Evolutionary conservation across 2,113 vertebrate genomes (phyloP), one percentile per base, ranked within the genome.

Genomic region (Eptesicus fuscus): DNA sequence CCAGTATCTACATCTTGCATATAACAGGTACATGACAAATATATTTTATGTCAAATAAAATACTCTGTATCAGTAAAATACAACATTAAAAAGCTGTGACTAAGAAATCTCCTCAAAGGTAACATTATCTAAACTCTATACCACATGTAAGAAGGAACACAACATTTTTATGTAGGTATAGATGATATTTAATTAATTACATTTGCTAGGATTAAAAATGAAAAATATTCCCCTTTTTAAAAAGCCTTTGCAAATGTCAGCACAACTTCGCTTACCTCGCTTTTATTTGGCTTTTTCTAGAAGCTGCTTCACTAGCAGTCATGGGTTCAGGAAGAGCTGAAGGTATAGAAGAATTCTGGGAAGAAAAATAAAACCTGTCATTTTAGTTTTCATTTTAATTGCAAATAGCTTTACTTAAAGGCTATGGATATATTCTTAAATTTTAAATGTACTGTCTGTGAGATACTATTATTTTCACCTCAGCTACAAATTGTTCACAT

Each of bases 221-320:
- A 83, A 3, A 10, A 11, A 42, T 4, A 4, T 5, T 23, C 59
- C 35, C 0, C 91, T 13, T 49, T 71, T 67, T 12, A 22, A 47
- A 84, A 76, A 12, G 53, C 8, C n/a, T 69, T 59, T 11, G 17
- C 0, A 1, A 91, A n/a, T 71, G 77, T 80, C 89, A 82, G 4
- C 70, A 30, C 0, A 83, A 32, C 4, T 87, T 28, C 9, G 35
- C 98, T 97, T 98, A 99, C 99, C 99, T 99, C 97, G 99, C 99
- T 99, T 99, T 99, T 42, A 99, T 99, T 98, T 99, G 98, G 98
- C 98, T 99, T 98, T 99, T 99, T 98, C 98, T 99, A 96, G 99
- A 99, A 98, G 99, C 99, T 84, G 99, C 99, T 97, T 99, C 99
- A 92, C 99, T 99, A 94, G 99, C 99, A 40, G 99, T 99, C 96